phyloP scores from a whole-genome alignment of 2,113 vertebrate species.

The Tragelaphus scriptus region DNA sequence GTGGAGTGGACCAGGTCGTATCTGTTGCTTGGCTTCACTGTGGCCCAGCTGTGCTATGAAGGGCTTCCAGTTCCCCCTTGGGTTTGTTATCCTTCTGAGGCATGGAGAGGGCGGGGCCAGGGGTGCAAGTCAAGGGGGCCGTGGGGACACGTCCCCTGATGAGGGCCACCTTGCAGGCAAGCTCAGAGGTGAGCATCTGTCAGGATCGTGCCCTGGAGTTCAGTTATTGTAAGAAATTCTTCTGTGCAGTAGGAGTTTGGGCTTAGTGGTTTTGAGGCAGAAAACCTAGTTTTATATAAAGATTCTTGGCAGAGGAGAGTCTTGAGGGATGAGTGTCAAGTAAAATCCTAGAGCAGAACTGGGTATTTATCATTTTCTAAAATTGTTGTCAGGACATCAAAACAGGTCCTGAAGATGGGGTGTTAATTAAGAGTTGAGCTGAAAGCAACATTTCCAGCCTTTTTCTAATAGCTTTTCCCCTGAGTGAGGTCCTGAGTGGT shows the following conservation, averaged over 20 bases:
- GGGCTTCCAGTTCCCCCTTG: accelerated
- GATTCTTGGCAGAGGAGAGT: background rate
- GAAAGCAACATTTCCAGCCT: background rate
- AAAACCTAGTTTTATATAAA: background rate
- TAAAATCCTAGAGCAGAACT: background rate
- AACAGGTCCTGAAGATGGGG: background rate
- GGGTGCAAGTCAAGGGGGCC: background rate
- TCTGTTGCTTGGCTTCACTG: background rate
- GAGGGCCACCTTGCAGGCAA: background rate
- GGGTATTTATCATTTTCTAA: background rate
- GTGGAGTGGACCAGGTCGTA: background rate
- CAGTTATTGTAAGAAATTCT: background rate
- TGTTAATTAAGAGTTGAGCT: background rate
- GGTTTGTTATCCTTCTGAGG: background rate
- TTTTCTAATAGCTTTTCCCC: background rate
- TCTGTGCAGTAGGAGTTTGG: background rate
- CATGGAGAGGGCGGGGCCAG: background rate
- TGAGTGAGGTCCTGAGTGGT: background rate
- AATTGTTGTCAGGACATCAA: background rate
- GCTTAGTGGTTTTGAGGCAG: background rate
- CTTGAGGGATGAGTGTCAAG: no score
- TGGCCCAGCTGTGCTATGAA: no score
- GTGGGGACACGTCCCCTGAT: background rate
- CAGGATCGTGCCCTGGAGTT: background rate
- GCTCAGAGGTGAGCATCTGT: background rate